Base-by-base conservation (phyloP, 2,797 vertebrate species). In the Myripristis murdjan region DNA sequence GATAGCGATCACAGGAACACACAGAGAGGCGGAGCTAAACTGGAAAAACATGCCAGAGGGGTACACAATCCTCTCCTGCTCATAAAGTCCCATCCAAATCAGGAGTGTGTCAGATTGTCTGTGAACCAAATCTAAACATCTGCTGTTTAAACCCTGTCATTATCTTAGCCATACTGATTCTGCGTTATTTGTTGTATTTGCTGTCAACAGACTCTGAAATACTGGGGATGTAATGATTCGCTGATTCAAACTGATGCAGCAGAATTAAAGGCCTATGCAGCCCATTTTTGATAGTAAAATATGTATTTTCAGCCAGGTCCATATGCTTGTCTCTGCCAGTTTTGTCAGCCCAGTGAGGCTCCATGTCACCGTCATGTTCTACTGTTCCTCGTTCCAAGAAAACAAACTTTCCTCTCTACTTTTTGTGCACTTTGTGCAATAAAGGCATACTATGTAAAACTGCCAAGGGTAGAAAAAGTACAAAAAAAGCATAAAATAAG, bases 1-100 rank as follows among this genome's bases (percentile, higher is more conserved):
- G 56, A 71, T 44, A 49, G 48, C 16, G 51, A 74, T 78, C 12
- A 64, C 20, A 67, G 24, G 64, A 26, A 66, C 66, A 61, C 44
- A 72, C 49, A 63, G 6, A 55, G 20, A 60, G 46, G 44, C 3
- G 12, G 24, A 55, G 44, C 41, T 31, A 9, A 39, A 61, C 44
- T 12, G 41, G 24, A 41, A 41, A 64, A 74, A 62, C 63, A 70
- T 23, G 60, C 39, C 68, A 75, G 39, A 52, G 62, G 23, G 58
- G 23, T 2, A 15, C 48, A 51, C 41, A 49, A 22, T 59, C 35
- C 23, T 53, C 23, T 65, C n/a, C 46, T 16, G 18, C 57, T 49
- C 64, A 57, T 48, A 46, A 11, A 44, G 56, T 26, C 44, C 20
- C 55, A 58, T 4, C n/a, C 22, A 61, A 65, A 54, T 31, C 39